Conservation (phyloP, 2,888 invertebrate species). For the Onchidella celtica region DNA sequence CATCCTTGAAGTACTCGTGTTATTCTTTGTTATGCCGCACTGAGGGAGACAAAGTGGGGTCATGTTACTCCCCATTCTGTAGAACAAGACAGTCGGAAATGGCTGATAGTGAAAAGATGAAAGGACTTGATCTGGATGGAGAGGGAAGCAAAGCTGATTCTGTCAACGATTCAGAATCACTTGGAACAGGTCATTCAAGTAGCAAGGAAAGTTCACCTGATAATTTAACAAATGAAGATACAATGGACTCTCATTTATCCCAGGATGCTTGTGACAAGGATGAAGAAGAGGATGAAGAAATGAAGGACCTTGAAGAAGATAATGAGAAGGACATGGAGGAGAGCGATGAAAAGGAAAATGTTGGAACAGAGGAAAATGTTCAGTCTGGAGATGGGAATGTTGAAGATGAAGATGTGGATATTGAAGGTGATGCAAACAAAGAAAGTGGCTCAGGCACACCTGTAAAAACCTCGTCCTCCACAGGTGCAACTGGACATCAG, state of each 20-base stretch:
- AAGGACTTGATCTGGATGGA: not conserved
- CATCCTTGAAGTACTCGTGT: constrained; percentile 52
- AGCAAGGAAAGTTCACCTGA: constrained; percentile 46
- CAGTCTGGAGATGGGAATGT: constrained; percentile 53
- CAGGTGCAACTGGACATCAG: constrained; percentile 1
- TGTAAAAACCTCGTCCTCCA: constrained; percentile 30
- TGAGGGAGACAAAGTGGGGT: constrained; percentile 46
- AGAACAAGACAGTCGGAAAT: constrained; percentile 18
- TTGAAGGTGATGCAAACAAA: constrained; percentile 62
- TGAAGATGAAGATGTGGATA: constrained; percentile 68
- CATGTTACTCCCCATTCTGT: constrained; percentile 60
- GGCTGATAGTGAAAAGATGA: not conserved
- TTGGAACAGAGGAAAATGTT: constrained; percentile 32
- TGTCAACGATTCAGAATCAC: constrained; percentile 22
- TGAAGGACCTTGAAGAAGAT: constrained; percentile 35
- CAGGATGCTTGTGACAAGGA: constrained; percentile 39
- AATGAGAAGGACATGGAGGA: constrained; percentile 54
- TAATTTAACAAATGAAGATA: constrained; percentile 39
- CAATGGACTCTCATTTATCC: constrained; percentile 44
- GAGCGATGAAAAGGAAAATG: constrained; percentile 47
- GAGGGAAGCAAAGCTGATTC: not conserved
- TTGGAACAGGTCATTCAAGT: not conserved
- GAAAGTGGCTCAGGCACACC: constrained; percentile 32
- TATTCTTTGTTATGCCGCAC: constrained; percentile 69
- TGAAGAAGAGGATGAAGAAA: constrained; percentile 54